These are phyloP conservation scores for Ciona savignyi DNA, from an alignment of 23 tunicate species.

Conservation along the genomic window DNA sequence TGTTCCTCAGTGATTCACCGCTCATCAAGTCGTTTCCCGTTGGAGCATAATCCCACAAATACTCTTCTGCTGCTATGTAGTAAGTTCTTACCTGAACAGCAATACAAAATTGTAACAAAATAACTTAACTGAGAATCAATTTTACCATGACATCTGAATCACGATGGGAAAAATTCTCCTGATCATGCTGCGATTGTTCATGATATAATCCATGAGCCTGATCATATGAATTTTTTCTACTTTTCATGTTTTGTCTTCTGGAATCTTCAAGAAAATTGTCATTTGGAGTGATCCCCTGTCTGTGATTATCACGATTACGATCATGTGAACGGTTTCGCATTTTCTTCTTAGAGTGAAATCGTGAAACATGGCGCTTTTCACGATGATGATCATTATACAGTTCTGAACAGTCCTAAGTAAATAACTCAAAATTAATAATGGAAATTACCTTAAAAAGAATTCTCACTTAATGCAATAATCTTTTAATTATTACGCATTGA, in stretches of 20 bases:
- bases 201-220: background rate
- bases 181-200: background rate
- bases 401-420: too few species aligned
- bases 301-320: background rate
- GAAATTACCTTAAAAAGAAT: too few species aligned
- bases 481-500: too few species aligned
- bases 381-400: background rate
- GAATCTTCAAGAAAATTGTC: too few species aligned
- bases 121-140: background rate
- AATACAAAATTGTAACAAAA: background rate
- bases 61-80: conserved; percentile 11
- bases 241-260: too few species aligned
- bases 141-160: background rate
- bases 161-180: background rate
- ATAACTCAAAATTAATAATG: too few species aligned
- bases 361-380: background rate
- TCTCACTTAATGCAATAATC: too few species aligned
- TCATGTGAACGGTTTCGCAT: background rate
- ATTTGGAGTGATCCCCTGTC: background rate
- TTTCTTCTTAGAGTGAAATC: background rate
- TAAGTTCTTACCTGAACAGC: conserved; percentile 11
- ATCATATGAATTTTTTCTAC: background rate
- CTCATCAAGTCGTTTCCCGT: background rate
- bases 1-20: conserved; percentile 1
- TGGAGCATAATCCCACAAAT: conserved; percentile 14